A percentile compares a stretch with the other conserved stretches of the same genome.
Evolutionary conservation across 2,113 vertebrate species (phyloP).

Genomic region (Chaenogobius annularis): DNA sequence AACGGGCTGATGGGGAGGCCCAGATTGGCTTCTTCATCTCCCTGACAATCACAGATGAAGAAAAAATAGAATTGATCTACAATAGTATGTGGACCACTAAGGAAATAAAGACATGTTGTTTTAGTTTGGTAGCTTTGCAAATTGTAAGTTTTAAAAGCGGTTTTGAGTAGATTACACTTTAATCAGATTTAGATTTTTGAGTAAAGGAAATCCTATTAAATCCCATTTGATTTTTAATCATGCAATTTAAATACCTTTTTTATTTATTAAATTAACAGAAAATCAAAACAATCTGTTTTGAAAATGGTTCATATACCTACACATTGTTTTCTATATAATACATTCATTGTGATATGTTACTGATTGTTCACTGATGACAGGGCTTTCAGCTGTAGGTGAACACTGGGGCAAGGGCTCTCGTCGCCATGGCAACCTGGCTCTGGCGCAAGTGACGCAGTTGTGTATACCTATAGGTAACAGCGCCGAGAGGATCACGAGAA

Average conservation of each 20-base stretch:
- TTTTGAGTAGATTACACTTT: no score
- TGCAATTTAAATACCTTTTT: background rate
- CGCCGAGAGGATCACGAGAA: background rate
- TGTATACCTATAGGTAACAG: conserved; percentile 7
- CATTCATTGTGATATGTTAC: background rate
- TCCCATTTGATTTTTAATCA: no score
- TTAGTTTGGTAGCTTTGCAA: no score
- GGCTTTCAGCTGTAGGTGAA: conserved; percentile 28
- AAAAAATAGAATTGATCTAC: background rate
- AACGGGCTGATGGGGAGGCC: conserved; percentile 94
- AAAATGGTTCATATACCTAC: no score
- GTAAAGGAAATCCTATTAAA: no score
- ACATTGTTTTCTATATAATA: background rate
- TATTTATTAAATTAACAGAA: background rate
- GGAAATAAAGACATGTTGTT: background rate
- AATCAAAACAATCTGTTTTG: no score
- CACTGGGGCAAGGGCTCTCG: conserved; percentile 26
- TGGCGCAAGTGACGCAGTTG: conserved; percentile 10
- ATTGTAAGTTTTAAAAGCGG: no score
- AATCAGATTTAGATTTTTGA: no score
- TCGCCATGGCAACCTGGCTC: conserved; percentile 57
- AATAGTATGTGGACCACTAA: background rate
- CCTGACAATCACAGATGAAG: conserved; percentile 66
- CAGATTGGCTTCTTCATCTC: conserved; percentile 92
- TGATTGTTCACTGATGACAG: conserved; percentile 18